These are phyloP conservation scores for Dromiciops gliroides DNA, from an alignment of 2,113 vertebrate genomes.

Conservation along the genomic window DNA sequence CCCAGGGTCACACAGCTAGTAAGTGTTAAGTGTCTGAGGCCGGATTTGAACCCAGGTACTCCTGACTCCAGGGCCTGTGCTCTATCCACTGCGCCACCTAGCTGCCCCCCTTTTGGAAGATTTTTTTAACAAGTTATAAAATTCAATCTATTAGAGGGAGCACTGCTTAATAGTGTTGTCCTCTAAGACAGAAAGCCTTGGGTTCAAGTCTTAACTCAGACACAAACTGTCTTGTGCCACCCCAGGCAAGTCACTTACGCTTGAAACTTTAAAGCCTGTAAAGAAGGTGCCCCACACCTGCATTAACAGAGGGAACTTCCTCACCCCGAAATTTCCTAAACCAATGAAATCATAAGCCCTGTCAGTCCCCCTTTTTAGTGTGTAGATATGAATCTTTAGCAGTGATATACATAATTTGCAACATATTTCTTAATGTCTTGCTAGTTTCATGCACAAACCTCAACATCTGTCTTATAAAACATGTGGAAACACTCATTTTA, in stretches of 20 bases:
- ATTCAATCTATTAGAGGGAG: background rate
- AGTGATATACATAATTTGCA: background rate
- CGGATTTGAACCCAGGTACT: too few species aligned
- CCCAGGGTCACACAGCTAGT: too few species aligned
- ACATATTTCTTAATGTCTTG: background rate
- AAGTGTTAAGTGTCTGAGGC: too few species aligned
- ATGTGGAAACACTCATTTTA: background rate
- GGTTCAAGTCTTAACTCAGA: background rate
- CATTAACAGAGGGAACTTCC: background rate
- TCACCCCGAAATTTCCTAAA: background rate
- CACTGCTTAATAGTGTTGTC: background rate
- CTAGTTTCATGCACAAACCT: background rate
- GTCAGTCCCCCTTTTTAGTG: background rate
- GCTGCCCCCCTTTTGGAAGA: too few species aligned
- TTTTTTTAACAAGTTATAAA: background rate
- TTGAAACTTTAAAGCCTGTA: background rate
- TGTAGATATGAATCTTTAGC: background rate
- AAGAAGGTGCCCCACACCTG: background rate
- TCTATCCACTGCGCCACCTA: too few species aligned
- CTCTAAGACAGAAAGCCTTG: background rate
- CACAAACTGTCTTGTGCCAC: background rate
- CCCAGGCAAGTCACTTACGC: background rate
- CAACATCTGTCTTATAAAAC: background rate
- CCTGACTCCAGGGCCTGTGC: too few species aligned
- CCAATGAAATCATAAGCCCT: background rate